Base-by-base conservation (phyloP, 2,797 vertebrate species). In the Dryobates pubescens region DNA sequence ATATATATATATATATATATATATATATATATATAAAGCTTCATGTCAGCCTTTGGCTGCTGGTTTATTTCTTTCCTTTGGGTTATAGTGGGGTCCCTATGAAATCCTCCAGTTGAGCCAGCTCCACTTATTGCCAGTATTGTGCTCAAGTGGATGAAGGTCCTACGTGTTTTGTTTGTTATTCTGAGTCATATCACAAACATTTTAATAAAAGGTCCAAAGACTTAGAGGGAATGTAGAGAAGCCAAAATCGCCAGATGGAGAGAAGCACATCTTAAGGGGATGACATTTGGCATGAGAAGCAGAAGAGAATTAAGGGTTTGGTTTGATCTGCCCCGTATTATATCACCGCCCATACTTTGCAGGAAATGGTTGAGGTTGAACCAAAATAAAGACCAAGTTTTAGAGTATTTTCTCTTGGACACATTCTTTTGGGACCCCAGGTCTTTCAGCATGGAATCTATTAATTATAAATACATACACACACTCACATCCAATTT, bases 121-220 rank as follows among this genome's bases (percentile, higher is more conserved):
- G 95, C 61, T 95, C 88, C 67, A 17, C 88, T 95, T 93, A 89
- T 67, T 94, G 92, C 87, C 95, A 89, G 72, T n/a, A 30, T 54
- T 91, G 92, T 94, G 89, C 95, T 95, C 13, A 2, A 56, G 91
- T 88, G 80, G 88, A 64, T 4, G 92, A 87, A 94, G 93, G 95
- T 94, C 95, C 90, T 93, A 82, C 65, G 2, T 93, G 95, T 87
- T 96, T 96, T 94, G 92, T 96, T 97, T 97, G 97, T 97, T 97
- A 95, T 96, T 94, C 96, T 98, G 97, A 98, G 96, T 97, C 96
- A 97, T 92, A 94, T 95, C 97, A 85, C 95, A 97, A 95, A 96
- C 96, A 96, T 96, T 82, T 86, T 86, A 96, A 96, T 94, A 89
- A 87, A 96, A 91, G 94, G 81, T 95, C 96, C 97, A 96, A 88